Base-by-base conservation (phyloP, 1,140 invertebrate genomes). In the Arctopsyche grandis region DNA sequence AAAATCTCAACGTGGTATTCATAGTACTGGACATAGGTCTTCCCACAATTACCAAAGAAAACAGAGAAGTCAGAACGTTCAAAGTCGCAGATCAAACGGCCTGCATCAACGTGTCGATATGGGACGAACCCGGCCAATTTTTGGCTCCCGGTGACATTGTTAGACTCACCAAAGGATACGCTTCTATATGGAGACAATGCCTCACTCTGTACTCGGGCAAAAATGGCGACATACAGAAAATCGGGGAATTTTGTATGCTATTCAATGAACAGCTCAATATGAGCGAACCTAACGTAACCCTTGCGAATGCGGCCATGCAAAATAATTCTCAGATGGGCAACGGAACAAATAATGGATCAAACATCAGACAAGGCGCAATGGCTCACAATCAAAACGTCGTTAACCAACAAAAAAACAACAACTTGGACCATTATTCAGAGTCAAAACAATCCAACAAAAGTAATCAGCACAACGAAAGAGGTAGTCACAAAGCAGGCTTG, bases 41-140 rank as follows among this genome's bases (percentile, higher is more conserved):
- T 83, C 93, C 96, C 82, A 98, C 95, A 16, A 89, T 94, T 73
- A 98, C 97, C n/a, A 99, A 99, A 90, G 97, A 99, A 85, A 97
- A 96, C 83, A 92, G 95, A 79, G 95, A 97, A 90, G 95, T 99
- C 80, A 90, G 97, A 84, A 97, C 97, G 48, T 94, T 97, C 84
- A 96, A 97, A 91, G 94, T 81, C 16, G 97, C 96, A 12, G 98
- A 99, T 85, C 93, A 91, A 74, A 94, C 94, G 5, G 98, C 96
- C 12, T 94, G 93, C 80, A 96, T 99, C 63, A 99, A 99, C 88
- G 91, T 98, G 16, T 98, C 96, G 0, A 92, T 99, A 69, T 99
- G 97, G 97, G 97, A 98, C 87, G 97, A 98, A 84, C 93, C 95
- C 0, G 97, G 97, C 0, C 92, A 94, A 70, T 89, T 96, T 52